Evolutionary conservation across 2,797 vertebrate genomes (phyloP).

Genomic region (Cossypha dichroa): DNA sequence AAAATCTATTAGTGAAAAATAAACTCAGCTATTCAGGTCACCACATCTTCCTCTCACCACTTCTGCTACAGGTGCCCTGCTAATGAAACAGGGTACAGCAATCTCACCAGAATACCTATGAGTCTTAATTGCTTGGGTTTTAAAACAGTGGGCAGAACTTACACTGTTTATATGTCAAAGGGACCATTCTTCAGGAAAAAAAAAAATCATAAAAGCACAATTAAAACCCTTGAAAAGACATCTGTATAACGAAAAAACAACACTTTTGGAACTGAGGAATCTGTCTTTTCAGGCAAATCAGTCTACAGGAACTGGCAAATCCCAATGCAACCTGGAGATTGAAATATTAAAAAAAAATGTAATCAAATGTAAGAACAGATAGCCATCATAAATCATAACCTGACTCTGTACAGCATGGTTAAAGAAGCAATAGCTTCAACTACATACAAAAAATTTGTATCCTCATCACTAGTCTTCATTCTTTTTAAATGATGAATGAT

Average conservation of each 20-base stretch:
- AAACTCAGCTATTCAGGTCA: not conserved
- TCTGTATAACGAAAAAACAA: not conserved
- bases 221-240: not conserved
- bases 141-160: not conserved
- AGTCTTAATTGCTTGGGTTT: not conserved
- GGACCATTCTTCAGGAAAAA: not conserved
- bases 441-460: not conserved
- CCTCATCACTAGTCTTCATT: not conserved
- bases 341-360: not conserved
- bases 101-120: not conserved
- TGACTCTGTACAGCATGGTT: not conserved
- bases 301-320: not conserved
- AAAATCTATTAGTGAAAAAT: not conserved
- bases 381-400: not conserved
- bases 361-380: not conserved
- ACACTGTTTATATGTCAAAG: not conserved
- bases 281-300: not conserved
- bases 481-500: not conserved
- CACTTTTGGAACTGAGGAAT: not conserved
- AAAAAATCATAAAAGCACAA: not conserved
- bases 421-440: not conserved
- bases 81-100: not conserved
- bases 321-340: accelerated
- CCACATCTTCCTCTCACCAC: not conserved
- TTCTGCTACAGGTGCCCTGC: not conserved